Percentiles rank a stretch among this genome's conserved stretches.
These are phyloP conservation scores for Ptyas mucosa DNA, from an alignment of 2,113 vertebrate genomes.

Conservation along the genomic window DNA sequence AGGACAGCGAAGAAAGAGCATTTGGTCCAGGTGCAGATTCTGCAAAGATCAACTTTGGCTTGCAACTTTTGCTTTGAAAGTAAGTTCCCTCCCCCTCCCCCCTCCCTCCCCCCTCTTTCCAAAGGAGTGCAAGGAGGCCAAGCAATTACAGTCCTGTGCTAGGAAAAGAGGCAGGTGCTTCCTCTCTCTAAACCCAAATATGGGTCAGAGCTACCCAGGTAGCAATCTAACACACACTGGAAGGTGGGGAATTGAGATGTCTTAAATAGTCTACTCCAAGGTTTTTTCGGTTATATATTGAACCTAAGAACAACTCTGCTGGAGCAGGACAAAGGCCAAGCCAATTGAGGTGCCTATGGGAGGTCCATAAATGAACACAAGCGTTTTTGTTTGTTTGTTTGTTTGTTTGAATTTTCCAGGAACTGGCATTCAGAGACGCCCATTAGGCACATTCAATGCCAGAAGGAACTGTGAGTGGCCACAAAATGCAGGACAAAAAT, in stretches of 20 bases:
- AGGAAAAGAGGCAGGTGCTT: not conserved
- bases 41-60: not conserved
- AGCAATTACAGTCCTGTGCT: not conserved
- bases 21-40: not conserved
- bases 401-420: not conserved
- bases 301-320: not conserved
- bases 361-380: not conserved
- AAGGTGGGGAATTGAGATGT: not conserved
- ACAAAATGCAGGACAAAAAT: not conserved
- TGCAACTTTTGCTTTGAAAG: not conserved
- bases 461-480: not conserved
- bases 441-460: not conserved
- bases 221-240: not conserved
- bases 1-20: not conserved
- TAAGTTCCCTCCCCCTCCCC: not conserved
- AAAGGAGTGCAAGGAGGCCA: not conserved
- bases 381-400: not conserved
- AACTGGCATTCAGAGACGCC: not conserved
- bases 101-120: not conserved
- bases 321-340: not conserved
- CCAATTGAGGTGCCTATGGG: not conserved
- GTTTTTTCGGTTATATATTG: not conserved
- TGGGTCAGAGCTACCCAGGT: not conserved
- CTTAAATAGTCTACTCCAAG: not conserved
- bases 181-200: not conserved